A percentile compares a stretch with the other conserved stretches of the same genome.
phyloP scores from a whole-genome alignment of 2,113 vertebrate genomes.

The Glaucomys volans region DNA sequence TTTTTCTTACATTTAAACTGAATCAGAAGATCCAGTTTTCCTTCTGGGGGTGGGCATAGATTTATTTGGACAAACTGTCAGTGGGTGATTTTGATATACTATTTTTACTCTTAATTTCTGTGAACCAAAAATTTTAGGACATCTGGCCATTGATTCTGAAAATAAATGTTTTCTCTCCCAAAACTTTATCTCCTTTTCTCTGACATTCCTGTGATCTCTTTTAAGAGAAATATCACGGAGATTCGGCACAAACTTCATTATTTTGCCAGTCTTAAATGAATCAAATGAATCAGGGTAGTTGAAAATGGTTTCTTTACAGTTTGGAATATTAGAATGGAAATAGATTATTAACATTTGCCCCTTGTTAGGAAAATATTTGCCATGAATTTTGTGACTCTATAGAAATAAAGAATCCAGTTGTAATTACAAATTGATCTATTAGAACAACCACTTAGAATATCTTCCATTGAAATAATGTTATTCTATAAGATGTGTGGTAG shows the following conservation, averaged over 20 bases:
- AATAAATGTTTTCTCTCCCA: not conserved
- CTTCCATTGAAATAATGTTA: not conserved
- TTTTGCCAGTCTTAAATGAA: conserved; percentile 46
- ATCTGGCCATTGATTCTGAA: conserved; percentile 2
- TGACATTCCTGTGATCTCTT: not conserved
- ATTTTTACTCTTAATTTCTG: conserved; percentile 33
- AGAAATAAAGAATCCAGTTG: not conserved
- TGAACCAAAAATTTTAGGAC: conserved; percentile 45
- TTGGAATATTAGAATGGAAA: conserved; percentile 23
- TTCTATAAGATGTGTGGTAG: conserved; percentile 5
- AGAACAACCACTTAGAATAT: not conserved
- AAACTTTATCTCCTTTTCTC: not conserved
- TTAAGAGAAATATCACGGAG: conserved; percentile 11
- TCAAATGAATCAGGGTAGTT: conserved; percentile 28
- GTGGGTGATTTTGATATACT: not conserved
- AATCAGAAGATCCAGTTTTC: not conserved
- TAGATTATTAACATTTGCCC: conserved; percentile 11
- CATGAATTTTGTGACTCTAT: not conserved
- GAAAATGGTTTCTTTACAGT: not conserved
- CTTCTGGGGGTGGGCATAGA: not conserved
- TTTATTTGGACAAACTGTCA: not conserved
- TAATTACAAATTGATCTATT: not conserved
- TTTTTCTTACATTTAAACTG: conserved; percentile 9
- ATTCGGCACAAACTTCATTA: not conserved
- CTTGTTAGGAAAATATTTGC: conserved; percentile 48